Conservation (phyloP, 2,888 invertebrate species). For the Caenorhabditis imperialis region DNA sequence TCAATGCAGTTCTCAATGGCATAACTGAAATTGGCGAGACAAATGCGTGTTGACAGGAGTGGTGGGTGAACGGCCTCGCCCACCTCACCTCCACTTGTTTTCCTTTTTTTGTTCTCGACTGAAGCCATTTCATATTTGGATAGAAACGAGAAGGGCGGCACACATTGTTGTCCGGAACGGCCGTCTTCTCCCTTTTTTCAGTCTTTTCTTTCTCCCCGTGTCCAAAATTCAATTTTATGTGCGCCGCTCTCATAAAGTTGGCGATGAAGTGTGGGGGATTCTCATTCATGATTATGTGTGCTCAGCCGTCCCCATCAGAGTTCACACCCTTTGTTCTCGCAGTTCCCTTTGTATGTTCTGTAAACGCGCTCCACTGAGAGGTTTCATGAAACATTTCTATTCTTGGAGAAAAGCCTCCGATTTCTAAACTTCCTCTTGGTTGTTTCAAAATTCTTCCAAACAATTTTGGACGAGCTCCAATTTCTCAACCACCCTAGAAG, state of each 20-base stretch:
- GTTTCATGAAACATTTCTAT: too few relatives aligned
- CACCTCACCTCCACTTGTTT: conserved; percentile 7
- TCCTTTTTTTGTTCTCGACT: conserved; percentile 17
- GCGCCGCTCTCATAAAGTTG: conserved; percentile 24
- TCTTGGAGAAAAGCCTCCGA: too few relatives aligned
- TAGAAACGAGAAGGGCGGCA: conserved; percentile 4
- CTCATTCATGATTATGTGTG: conserved; percentile 34
- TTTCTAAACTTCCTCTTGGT: too few relatives aligned
- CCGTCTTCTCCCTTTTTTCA: conserved; percentile 5
- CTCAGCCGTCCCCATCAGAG: conserved; percentile 22
- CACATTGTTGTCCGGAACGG: conserved; percentile 14
- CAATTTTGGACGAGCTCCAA: too few relatives aligned
- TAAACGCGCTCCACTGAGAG: too few relatives aligned
- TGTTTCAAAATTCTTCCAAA: too few relatives aligned
- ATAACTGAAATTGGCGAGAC: conserved; percentile 45
- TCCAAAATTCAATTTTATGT: conserved; percentile 29
- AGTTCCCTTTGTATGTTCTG: background rate
- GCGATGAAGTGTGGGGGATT: conserved; percentile 26
- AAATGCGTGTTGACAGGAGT: conserved; percentile 44
- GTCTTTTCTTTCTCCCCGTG: background rate
- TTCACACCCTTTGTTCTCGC: conserved; percentile 10
- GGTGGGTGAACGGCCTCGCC: conserved; percentile 9
- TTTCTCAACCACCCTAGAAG: too few relatives aligned
- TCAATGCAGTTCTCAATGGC: background rate
- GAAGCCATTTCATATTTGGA: conserved; percentile 41